Percentiles rank a stretch among this genome's conserved stretches.
Evolutionary conservation across 2,797 vertebrate genomes (phyloP).

Genomic region (Molothrus ater): DNA sequence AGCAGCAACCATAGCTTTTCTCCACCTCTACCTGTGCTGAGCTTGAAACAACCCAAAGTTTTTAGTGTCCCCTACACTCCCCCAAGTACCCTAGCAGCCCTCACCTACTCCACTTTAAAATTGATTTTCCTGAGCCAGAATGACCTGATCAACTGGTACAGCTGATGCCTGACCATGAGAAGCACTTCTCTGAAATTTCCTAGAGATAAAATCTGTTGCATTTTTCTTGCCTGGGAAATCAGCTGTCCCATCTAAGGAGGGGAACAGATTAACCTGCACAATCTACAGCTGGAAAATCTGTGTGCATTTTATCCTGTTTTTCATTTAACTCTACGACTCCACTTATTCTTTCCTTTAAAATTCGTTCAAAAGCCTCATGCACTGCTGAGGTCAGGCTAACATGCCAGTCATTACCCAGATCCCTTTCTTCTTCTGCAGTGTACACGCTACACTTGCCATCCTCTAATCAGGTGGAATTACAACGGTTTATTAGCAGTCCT

Average conservation of each 20-base stretch:
- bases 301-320: slow-evolving; percentile 37
- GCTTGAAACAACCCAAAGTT: neutral
- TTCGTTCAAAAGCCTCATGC: slow-evolving; percentile 56
- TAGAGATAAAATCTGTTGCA: neutral
- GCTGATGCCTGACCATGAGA: neutral
- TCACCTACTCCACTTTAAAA: neutral
- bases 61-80: neutral
- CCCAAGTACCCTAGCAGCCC: neutral
- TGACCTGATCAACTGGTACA: neutral
- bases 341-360: slow-evolving; percentile 51
- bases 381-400: slow-evolving; percentile 55
- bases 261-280: slow-evolving; percentile 44
- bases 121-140: neutral
- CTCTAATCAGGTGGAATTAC: slow-evolving; percentile 64
- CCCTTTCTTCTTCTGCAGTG: slow-evolving; percentile 52
- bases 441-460: slow-evolving; percentile 27
- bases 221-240: slow-evolving; percentile 29
- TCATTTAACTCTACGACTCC: slow-evolving; percentile 20
- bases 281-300: slow-evolving; percentile 30
- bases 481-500: slow-evolving; percentile 53
- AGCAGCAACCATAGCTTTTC: neutral
- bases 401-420: slow-evolving; percentile 47
- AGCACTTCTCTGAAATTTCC: neutral
- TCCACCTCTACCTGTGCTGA: neutral
- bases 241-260: slow-evolving; percentile 23